Base-by-base conservation (phyloP, 1,140 invertebrate species). In the Temnothorax longispinosus region DNA sequence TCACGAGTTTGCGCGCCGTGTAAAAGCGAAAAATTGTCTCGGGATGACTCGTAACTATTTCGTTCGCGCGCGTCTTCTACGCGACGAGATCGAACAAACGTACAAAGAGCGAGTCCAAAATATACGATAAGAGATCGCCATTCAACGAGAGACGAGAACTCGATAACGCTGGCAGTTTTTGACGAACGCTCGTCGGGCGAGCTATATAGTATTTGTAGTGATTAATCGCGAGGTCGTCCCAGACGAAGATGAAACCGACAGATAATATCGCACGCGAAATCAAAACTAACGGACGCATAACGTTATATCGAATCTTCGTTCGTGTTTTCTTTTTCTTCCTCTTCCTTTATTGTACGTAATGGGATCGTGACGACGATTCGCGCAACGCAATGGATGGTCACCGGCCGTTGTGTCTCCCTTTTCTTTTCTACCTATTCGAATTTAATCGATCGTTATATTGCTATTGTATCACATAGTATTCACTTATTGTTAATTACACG, bases 381-480 rank as follows among this genome's bases (percentile, higher is more conserved):
- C 60, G 6, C 44, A 44, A 60, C 56, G 62, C 54, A n/a, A 41
- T 35, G 60, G 18, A 27, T 54, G 13, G 35, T 81, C 77, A 47
- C 44, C 47, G 21, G 21, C 41, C 76, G 44, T 41, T 41, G 27
- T 47, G 47, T 6, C 38, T 32, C 47, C n/a, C 47, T 38, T 50
- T 32, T 50, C 21, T 21, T 32, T 69, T 58, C 60, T 91, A 89
- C 35, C 64, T 89, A 87, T 58, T 85, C n/a, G 41, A 60, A 4
- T 41, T 77, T 76, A 90, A 67, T 86, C 74, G 58, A 81, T 71
- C 76, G 32, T 88, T 69, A 90, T 90, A 91, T 91, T 90, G 88
- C 90, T 91, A 91, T 74, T 85, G 72, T 92, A 92, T 92, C 91
- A 92, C 91, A 92, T 88, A 91, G 65, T 87, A 89, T 88, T 89